Conservation (phyloP, 2,113 vertebrate genomes). For the Callocephalon fimbriatum region DNA sequence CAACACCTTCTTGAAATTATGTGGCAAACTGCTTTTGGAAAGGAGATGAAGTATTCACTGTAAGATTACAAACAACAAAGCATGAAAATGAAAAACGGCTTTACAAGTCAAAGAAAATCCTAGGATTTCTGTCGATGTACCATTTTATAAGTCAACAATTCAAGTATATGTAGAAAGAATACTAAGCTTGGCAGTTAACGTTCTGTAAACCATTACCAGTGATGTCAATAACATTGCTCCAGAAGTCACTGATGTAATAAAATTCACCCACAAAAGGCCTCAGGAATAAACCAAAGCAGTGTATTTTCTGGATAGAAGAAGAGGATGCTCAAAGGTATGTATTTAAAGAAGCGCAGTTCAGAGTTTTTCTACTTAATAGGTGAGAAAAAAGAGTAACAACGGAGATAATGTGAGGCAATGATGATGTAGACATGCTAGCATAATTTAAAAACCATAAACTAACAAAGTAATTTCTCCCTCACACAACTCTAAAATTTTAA, state of each 20-base stretch:
- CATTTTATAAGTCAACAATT: neutral
- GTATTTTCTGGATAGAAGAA: neutral
- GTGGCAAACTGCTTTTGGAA: neutral
- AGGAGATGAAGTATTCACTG: neutral
- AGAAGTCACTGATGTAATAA: neutral
- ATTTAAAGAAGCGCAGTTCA: neutral
- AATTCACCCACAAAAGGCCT: neutral
- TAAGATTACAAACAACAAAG: neutral
- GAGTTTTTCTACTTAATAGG: neutral
- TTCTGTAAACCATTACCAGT: neutral
- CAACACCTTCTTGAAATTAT: neutral
- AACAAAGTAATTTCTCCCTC: neutral
- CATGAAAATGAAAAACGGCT: neutral
- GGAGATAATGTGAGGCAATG: neutral
- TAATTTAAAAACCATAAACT: conserved; percentile 14
- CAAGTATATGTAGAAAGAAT: neutral
- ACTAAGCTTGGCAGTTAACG: neutral
- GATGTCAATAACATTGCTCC: conserved; percentile 4
- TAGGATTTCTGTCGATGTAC: neutral
- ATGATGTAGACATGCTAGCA: neutral
- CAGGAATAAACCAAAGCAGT: neutral
- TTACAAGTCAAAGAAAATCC: neutral
- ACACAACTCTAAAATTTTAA: neutral
- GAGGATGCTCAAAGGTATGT: neutral
- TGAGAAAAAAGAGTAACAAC: conserved; percentile 5